These are phyloP conservation scores for Gymnobelideus leadbeateri DNA, from an alignment of 2,113 vertebrate genomes.

Conservation along the genomic window DNA sequence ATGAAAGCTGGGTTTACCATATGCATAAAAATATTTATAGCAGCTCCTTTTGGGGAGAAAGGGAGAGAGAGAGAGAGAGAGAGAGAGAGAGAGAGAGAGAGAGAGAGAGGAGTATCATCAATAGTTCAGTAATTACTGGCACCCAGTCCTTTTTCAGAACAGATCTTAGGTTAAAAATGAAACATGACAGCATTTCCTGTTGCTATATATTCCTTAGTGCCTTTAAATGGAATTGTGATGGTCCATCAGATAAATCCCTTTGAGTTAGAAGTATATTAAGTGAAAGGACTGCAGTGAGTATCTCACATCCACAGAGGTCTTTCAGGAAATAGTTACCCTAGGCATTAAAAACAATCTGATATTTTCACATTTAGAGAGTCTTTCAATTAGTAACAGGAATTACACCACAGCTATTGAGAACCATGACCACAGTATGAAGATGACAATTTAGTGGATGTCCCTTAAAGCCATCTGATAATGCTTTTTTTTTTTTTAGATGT, in stretches of 20 bases:
- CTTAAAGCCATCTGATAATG: slow-evolving; percentile 39
- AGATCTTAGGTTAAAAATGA: slow-evolving; percentile 40
- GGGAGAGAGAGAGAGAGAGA: too few species aligned
- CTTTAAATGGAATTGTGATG: background rate
- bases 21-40: background rate
- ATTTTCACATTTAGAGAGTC: slow-evolving; percentile 18
- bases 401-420: background rate
- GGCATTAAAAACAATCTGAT: slow-evolving; percentile 21
- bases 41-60: background rate
- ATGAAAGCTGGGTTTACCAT: background rate
- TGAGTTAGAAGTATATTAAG: slow-evolving; percentile 45
- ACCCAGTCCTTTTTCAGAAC: background rate
- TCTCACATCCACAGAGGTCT: slow-evolving; percentile 44
- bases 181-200: background rate
- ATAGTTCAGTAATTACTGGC: background rate
- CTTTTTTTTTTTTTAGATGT: slow-evolving; percentile 46
- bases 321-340: slow-evolving; percentile 36
- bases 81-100: background rate
- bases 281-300: slow-evolving; percentile 27
- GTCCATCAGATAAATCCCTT: slow-evolving; percentile 14
- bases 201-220: background rate
- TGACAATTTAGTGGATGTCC: background rate
- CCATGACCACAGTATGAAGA: slow-evolving; percentile 6
- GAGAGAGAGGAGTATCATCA: background rate
- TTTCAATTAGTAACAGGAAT: slow-evolving; percentile 58